Conservation (phyloP, 2,113 vertebrate species). For the Nymphicus hollandicus region DNA sequence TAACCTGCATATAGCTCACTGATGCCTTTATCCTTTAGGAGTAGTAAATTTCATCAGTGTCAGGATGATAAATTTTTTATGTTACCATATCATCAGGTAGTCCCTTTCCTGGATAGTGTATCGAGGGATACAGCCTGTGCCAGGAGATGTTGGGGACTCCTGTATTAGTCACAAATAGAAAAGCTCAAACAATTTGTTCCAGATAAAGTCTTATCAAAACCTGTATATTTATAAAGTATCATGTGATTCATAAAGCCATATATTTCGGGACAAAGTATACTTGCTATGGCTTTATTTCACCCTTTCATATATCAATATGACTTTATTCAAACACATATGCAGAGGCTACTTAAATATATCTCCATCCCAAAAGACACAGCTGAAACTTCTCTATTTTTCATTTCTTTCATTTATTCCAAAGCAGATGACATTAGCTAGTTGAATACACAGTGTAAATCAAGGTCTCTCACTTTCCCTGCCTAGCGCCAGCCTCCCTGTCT, state of each 20-base stretch:
- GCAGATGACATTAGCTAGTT: background rate
- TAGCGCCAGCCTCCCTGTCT: background rate
- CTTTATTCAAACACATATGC: background rate
- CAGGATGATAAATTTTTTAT: background rate
- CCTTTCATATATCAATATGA: background rate
- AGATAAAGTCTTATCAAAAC: background rate
- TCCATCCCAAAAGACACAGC: background rate
- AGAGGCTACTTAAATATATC: background rate
- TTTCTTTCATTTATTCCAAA: background rate
- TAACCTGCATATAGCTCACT: conserved; percentile 11
- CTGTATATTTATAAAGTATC: background rate
- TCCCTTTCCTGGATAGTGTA: background rate
- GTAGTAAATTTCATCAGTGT: background rate
- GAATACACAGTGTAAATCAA: background rate
- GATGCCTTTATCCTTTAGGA: conserved; percentile 3
- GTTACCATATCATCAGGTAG: background rate
- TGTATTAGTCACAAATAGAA: background rate
- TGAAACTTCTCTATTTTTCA: background rate
- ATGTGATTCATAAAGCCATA: accelerated
- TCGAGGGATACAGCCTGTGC: background rate
- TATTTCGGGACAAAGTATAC: background rate
- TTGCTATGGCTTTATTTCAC: background rate
- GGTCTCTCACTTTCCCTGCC: background rate
- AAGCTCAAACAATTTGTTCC: background rate
- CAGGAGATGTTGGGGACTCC: background rate